Evolutionary conservation across 92 coral and sea anemone genomes (phyloP), one percentile per base, ranked within the genome.

Genomic region (Parazoanthus atlanticus): DNA sequence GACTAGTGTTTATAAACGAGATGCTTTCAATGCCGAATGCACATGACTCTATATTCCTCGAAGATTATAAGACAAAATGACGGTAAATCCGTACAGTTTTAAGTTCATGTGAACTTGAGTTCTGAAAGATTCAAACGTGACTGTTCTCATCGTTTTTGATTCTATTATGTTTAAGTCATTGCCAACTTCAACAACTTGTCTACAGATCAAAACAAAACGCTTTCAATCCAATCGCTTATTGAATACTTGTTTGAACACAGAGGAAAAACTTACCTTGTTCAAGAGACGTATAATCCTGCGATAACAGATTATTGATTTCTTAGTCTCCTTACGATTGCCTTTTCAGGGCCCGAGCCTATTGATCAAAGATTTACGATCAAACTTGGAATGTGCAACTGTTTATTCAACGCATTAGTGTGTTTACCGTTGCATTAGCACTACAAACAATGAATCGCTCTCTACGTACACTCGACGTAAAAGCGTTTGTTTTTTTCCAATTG

Each of bases 361-460:
- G 43, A 84, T 84, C 87, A 70, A 41, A 28, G 64, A 70, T 84
- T 70, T 70, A 33, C 66, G 65, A 67, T 69, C 87, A 69, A 84
- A 84, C 36, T 69, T 69, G 87, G 87, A 84, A 84, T 84, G 87
- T 84, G 58, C 66, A 19, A 70, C 15, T 84, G 87, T 84, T 84
- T 84, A 71, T 49, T 30, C 87, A 40, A 7, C 19, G 77, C 61
- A 70, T 84, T 72, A 43, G 74, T 17, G 66, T 84, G 66, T 70
- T 89, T 88, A 21, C 78, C 74, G 64, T 90, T 93, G 94, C 98
- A 95, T 95, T 95, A 92, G 94, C 72, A 91, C 79, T 93, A 86
- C 91, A 93, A 95, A 95, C 94, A 95, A 72, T 46, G 83, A 86
- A 38, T 70, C 29, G 41, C 33, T 47, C 58, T 54, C 46, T 84